These are phyloP conservation scores for Megalops cyprinoides DNA, from an alignment of 2,797 vertebrate species.

Conservation along the genomic window DNA sequence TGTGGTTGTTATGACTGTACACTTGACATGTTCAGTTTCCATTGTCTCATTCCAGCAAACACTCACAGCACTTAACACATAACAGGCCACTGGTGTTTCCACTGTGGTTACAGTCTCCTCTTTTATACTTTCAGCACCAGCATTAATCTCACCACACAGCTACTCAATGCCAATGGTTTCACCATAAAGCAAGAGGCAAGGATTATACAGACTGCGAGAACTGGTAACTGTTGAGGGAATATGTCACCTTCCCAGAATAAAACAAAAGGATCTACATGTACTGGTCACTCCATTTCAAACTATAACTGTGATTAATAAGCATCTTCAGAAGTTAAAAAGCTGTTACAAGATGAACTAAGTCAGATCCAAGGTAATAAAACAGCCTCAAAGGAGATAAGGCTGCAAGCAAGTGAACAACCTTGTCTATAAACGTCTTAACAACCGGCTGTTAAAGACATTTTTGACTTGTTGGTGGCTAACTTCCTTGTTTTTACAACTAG, in stretches of 20 bases:
- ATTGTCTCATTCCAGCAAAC: neutral
- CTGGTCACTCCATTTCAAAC: neutral
- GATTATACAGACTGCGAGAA: too few relatives aligned
- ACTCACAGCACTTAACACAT: neutral
- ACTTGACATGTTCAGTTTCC: neutral
- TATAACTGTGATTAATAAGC: neutral
- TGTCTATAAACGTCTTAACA: slow-evolving; percentile 40
- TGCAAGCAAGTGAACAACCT: slow-evolving; percentile 44
- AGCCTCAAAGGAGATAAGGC: slow-evolving; percentile 23
- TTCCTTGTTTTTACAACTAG: slow-evolving; percentile 32
- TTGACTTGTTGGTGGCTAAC: neutral
- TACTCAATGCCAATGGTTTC: too few relatives aligned
- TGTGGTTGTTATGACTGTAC: neutral
- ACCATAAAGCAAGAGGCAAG: too few relatives aligned
- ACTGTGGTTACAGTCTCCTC: neutral
- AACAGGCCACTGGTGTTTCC: neutral
- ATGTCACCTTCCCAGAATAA: too few relatives aligned
- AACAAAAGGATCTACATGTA: too few relatives aligned
- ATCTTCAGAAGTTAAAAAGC: slow-evolving; percentile 53
- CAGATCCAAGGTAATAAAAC: slow-evolving; percentile 34
- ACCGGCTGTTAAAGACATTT: slow-evolving; percentile 35
- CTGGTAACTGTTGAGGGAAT: too few relatives aligned
- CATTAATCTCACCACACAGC: neutral
- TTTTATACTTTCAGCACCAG: neutral
- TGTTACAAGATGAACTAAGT: neutral